A percentile compares a stretch with the other conserved stretches of the same genome.
These are phyloP conservation scores for Margarornis squamiger DNA, from an alignment of 2,797 vertebrate genomes.

Conservation along the genomic window DNA sequence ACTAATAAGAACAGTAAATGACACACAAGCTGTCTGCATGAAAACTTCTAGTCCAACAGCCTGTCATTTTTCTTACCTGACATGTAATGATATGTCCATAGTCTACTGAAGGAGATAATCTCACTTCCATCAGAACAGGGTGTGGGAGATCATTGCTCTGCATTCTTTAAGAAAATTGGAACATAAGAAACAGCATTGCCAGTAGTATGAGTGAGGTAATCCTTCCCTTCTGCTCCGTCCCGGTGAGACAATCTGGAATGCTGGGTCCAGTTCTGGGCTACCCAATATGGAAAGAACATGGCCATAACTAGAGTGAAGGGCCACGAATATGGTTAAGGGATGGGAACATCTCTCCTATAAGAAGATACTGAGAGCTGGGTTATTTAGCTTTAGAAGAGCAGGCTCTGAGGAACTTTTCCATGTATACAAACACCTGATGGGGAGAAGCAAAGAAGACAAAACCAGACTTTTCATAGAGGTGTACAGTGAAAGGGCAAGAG, in stretches of 20 bases:
- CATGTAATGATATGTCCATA: neutral
- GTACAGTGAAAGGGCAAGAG: neutral
- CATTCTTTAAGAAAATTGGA: neutral
- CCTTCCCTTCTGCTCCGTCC: neutral
- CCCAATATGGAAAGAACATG: rapidly evolving
- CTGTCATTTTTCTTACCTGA: neutral
- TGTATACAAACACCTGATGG: neutral
- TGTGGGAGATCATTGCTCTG: neutral
- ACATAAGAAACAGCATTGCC: neutral
- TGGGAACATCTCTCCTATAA: neutral
- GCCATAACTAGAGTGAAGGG: neutral
- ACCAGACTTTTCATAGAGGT: neutral
- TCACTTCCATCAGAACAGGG: neutral
- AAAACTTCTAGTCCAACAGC: neutral
- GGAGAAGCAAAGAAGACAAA: neutral
- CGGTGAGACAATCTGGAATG: neutral
- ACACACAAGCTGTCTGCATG: neutral
- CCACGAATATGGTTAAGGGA: neutral
- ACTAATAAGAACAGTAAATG: neutral
- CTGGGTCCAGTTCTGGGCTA: neutral
- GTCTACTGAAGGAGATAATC: neutral
- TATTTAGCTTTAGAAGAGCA: neutral
- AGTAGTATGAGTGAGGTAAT: neutral
- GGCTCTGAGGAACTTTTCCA: neutral
- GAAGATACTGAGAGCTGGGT: neutral